A percentile compares a stretch with the other conserved stretches of the same genome.
Conservation (phyloP, 2,888 invertebrate species). For the Antitype chi region DNA sequence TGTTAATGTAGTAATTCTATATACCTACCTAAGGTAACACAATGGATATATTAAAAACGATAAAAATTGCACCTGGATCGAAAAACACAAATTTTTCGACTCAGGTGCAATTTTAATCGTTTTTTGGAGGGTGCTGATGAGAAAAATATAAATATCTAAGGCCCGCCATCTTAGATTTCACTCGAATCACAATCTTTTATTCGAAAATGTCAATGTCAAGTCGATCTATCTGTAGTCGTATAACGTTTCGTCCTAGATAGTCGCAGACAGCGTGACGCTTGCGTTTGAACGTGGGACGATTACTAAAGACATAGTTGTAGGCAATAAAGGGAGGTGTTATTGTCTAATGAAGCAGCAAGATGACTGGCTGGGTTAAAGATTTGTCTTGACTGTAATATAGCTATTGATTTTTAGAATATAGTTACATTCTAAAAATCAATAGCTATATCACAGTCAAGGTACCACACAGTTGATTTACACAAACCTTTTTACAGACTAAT, state of each 20-base stretch:
- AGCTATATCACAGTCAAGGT: background rate
- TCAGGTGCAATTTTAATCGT: too few species aligned
- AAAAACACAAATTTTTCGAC: too few species aligned
- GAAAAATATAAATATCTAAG: too few species aligned
- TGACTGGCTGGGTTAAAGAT: background rate
- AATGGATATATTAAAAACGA: too few species aligned
- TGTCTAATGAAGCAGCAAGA: background rate
- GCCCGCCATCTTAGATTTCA: too few species aligned
- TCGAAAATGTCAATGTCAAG: background rate
- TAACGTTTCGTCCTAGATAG: background rate
- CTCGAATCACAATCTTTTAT: background rate
- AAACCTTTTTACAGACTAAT: background rate
- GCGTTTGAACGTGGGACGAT: background rate
- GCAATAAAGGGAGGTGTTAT: background rate
- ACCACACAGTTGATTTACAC: background rate
- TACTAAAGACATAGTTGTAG: background rate
- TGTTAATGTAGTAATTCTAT: too few species aligned
- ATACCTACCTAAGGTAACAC: too few species aligned
- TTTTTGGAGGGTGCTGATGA: too few species aligned
- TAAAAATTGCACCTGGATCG: too few species aligned
- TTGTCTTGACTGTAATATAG: too few species aligned
- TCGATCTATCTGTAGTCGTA: background rate
- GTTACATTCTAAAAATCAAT: background rate
- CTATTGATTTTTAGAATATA: too few species aligned
- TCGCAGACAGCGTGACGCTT: constrained; percentile 32